Conservation (phyloP, 2,113 vertebrate species). For the Brachionichthys hirsutus region DNA sequence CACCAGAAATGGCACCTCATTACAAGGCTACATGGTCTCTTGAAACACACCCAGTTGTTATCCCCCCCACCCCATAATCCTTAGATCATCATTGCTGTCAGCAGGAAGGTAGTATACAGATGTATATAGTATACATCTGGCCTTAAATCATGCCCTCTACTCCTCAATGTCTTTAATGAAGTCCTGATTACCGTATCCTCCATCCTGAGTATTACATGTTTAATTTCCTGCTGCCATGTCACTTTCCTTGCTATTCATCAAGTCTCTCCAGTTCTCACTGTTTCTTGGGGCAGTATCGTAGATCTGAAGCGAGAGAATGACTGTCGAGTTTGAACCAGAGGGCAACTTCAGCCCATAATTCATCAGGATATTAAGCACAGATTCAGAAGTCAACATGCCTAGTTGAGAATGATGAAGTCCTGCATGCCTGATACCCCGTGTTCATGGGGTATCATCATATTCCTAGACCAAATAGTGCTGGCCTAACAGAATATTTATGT, state of each 20-base stretch:
- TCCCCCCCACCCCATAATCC: slow-evolving; percentile 64
- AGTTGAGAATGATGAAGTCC: slow-evolving; percentile 37
- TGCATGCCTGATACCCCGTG: slow-evolving; percentile 22
- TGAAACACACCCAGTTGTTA: slow-evolving; percentile 48
- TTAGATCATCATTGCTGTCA: slow-evolving; percentile 62
- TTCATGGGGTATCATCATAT: slow-evolving; percentile 44
- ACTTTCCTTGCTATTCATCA: slow-evolving; percentile 77
- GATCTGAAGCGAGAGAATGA: slow-evolving; percentile 37
- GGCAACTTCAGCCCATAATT: slow-evolving; percentile 63
- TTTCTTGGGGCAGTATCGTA: slow-evolving; percentile 42
- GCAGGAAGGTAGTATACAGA: slow-evolving; percentile 59
- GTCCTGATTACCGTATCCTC: slow-evolving; percentile 70
- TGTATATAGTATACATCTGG: slow-evolving; percentile 70
- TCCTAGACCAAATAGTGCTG: slow-evolving; percentile 9
- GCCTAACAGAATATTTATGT: neutral
- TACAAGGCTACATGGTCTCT: slow-evolving; percentile 58
- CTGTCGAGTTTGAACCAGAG: slow-evolving; percentile 59
- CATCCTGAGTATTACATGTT: slow-evolving; percentile 72
- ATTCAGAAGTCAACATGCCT: slow-evolving; percentile 72
- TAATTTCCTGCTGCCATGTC: slow-evolving; percentile 80
- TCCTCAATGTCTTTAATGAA: slow-evolving; percentile 79
- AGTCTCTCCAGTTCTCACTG: slow-evolving; percentile 52
- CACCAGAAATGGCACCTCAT: slow-evolving; percentile 69
- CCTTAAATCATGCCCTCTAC: slow-evolving; percentile 67
- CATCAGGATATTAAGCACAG: slow-evolving; percentile 52